These are phyloP conservation scores for Catocala fraxini DNA, from an alignment of 2,888 invertebrate genomes.

Conservation along the genomic window DNA sequence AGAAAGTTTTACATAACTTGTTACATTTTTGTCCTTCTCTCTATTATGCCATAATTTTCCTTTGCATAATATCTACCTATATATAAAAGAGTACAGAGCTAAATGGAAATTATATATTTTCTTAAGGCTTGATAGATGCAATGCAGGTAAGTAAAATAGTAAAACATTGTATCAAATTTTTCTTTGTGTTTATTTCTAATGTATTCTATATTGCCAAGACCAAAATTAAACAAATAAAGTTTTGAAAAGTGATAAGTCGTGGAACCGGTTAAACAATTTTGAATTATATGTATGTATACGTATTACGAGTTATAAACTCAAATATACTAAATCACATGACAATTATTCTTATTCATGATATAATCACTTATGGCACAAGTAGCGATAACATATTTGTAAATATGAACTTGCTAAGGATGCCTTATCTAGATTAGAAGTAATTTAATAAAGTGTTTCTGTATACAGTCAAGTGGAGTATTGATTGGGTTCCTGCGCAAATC, in stretches of 20 bases:
- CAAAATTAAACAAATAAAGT: neutral
- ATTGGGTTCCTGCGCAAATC: slow-evolving; percentile 35
- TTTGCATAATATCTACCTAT: neutral
- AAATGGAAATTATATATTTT: too few relatives aligned
- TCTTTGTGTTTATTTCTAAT: too few relatives aligned
- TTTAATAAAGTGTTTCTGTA: slow-evolving; percentile 7
- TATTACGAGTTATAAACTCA: neutral
- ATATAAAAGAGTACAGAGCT: neutral
- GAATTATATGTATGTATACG: too few relatives aligned
- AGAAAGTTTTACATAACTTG: too few relatives aligned
- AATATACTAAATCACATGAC: slow-evolving; percentile 10
- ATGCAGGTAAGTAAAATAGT: too few relatives aligned
- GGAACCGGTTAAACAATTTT: slow-evolving; percentile 5
- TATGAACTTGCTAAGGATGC: slow-evolving; percentile 3
- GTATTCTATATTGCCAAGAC: too few relatives aligned
- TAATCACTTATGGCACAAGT: slow-evolving; percentile 3
- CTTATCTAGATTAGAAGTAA: slow-evolving; percentile 2
- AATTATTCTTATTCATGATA: slow-evolving; percentile 3
- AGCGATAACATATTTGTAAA: slow-evolving; percentile 13
- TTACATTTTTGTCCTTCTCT: too few relatives aligned
- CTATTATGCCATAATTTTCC: too few relatives aligned
- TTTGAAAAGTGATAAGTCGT: neutral
- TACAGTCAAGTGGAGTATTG: slow-evolving; percentile 4
- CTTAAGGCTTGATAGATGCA: too few relatives aligned
- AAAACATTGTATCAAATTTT: too few relatives aligned